Conservation (phyloP, 2,888 invertebrate species). For the Drosophila fungiperda region DNA sequence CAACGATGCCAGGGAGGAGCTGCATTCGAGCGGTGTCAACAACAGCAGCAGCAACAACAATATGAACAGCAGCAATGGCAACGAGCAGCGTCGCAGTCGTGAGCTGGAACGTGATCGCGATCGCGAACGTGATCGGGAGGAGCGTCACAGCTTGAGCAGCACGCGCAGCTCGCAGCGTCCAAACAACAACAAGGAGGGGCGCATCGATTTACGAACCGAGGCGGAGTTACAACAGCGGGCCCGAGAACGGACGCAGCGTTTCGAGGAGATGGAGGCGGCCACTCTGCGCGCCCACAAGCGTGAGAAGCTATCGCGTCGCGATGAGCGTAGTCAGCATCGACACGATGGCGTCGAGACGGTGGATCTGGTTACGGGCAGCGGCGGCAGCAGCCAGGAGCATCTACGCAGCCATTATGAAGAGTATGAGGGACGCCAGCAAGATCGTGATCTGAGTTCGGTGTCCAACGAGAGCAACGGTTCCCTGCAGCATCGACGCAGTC, state of each 20-base stretch:
- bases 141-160: slow-evolving; percentile 77
- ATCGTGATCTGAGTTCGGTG: slow-evolving; percentile 87
- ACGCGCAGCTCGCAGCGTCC: slow-evolving; percentile 76
- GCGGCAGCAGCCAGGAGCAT: slow-evolving; percentile 45
- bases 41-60: slow-evolving; percentile 19
- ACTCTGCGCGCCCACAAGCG: slow-evolving; percentile 70
- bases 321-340: slow-evolving; percentile 77
- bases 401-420: slow-evolving; percentile 72
- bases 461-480: slow-evolving; percentile 86
- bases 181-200: slow-evolving; percentile 74
- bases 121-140: slow-evolving; percentile 73
- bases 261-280: slow-evolving; percentile 60
- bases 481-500: slow-evolving; percentile 86
- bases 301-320: slow-evolving; percentile 77
- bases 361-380: slow-evolving; percentile 52
- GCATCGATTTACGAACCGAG: slow-evolving; percentile 53
- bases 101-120: slow-evolving; percentile 52
- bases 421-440: slow-evolving; percentile 86
- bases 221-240: slow-evolving; percentile 75
- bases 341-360: slow-evolving; percentile 68
- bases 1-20: slow-evolving; percentile 72
- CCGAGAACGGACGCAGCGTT: slow-evolving; percentile 70
- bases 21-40: slow-evolving; percentile 27
- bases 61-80: slow-evolving; percentile 30
- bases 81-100: slow-evolving; percentile 54